Evolutionary conservation across 2,113 vertebrate species (phyloP), one percentile per base, ranked within the genome.

Genomic region (Corythoichthys haematopterus): DNA sequence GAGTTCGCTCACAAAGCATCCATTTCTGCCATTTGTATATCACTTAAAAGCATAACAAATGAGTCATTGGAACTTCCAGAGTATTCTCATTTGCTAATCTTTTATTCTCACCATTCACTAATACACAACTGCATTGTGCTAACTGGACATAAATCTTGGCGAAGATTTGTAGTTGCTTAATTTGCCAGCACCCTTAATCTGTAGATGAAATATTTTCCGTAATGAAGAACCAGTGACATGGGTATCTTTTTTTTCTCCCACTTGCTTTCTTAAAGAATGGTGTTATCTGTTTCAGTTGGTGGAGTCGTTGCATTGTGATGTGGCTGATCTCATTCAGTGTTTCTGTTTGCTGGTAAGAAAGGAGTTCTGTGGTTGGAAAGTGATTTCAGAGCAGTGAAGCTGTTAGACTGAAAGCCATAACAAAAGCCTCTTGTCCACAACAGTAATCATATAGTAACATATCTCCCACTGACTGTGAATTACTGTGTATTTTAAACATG

Each of bases 1-100:
- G 12, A 10, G 73, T 78, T 70, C 71, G 70, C 77, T 73, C 82
- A 82, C 84, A 88, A 86, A 84, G 84, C 82, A 75, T 63, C 72
- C 75, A 76, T 83, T 84, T 80, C 81, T 81, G 84, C 88, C 84
- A 86, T 87, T 87, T 86, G 86, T 81, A 84, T 86, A 87, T 86
- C 85, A 81, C 82, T 85, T 86, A 83, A 85, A 87, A 84, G 82
- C 84, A 87, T 89, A 85, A 87, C 88, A 89, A 85, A 86, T 86
- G 80, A 82, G 85, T 28, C 80, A 87, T 74, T 86, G 77, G 84
- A 87, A 83, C 79, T 85, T 86, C 80, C 77, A 65, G 74, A 80
- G 83, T 76, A 77, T 83, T 80, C 80, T 77, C 60, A 69, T 71
- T 77, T 61, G 64, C 43, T 50, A 69, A 73, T 70, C 76, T 71